phyloP scores from a whole-genome alignment of 92 coral and sea anemone species.

The Nematostella vectensis region DNA sequence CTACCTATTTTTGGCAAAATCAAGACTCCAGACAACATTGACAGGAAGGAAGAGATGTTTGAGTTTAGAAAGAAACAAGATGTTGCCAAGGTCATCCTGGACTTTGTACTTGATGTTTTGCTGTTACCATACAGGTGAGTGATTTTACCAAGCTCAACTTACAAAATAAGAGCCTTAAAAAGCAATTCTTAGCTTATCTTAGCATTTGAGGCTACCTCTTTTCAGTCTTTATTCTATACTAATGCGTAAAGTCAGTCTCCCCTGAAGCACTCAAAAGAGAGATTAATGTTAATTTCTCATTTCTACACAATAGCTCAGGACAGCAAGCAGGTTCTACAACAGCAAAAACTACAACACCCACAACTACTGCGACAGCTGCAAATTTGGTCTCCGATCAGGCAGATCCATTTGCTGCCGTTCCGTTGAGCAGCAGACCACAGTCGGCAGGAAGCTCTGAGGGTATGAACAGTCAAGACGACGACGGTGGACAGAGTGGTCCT shows the following conservation, averaged over 20 bases:
- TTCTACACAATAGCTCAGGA: too few relatives aligned
- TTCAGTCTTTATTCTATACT: too few relatives aligned
- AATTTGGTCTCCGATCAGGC: background rate
- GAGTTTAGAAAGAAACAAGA: slow-evolving; percentile 39
- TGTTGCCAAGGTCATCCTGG: slow-evolving; percentile 42
- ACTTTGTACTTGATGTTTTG: slow-evolving; percentile 72
- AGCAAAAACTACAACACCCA: background rate
- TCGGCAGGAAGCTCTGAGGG: slow-evolving; percentile 1
- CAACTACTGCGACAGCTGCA: background rate
- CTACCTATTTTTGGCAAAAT: slow-evolving; percentile 65
- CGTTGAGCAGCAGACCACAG: slow-evolving; percentile 8
- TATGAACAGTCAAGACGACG: slow-evolving; percentile 3
- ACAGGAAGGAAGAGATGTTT: slow-evolving; percentile 51
- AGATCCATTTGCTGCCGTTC: background rate
- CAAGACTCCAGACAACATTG: slow-evolving; percentile 50
- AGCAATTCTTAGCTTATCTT: background rate
- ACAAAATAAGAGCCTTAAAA: background rate
- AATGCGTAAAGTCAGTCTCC: too few relatives aligned
- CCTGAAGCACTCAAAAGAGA: too few relatives aligned
- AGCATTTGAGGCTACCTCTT: too few relatives aligned
- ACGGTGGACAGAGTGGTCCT: slow-evolving; percentile 17
- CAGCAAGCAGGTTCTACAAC: background rate
- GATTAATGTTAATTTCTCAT: too few relatives aligned
- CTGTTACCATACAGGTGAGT: slow-evolving; percentile 80
- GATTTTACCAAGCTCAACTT: too few relatives aligned